These are phyloP conservation scores for Cantharis lateralis DNA, from an alignment of 2,888 invertebrate genomes.

Conservation along the genomic window DNA sequence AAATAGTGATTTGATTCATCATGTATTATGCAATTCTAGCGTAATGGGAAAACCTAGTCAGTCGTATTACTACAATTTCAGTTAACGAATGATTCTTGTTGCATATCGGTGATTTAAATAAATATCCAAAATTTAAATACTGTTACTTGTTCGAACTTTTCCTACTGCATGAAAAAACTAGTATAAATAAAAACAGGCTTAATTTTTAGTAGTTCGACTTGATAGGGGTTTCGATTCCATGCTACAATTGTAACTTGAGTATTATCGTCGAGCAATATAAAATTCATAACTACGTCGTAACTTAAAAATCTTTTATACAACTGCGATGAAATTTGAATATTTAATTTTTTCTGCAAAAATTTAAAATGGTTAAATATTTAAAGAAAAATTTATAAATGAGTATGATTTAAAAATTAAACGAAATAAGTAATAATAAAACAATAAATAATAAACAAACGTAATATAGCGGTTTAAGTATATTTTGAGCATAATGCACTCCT, in stretches of 20 bases:
- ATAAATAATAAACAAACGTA: background rate
- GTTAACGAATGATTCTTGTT: no score
- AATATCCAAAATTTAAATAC: no score
- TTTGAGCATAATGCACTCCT: slow-evolving; percentile 18
- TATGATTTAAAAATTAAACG: background rate
- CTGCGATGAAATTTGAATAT: background rate
- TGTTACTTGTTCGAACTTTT: no score
- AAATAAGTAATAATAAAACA: background rate
- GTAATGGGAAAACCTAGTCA: no score
- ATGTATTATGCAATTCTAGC: background rate
- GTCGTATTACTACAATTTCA: no score
- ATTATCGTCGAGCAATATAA: background rate
- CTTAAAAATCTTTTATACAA: background rate
- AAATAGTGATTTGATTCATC: background rate
- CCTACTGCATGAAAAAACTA: no score
- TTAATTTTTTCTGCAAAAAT: background rate
- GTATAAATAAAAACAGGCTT: no score
- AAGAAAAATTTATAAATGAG: background rate
- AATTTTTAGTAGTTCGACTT: no score
- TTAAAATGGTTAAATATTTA: background rate
- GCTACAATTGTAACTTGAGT: background rate
- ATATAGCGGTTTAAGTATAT: background rate
- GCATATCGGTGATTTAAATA: no score
- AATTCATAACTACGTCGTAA: background rate
- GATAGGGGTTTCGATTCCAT: no score